These are phyloP conservation scores for Geococcyx californianus DNA, from an alignment of 2,113 vertebrate species.

Conservation along the genomic window DNA sequence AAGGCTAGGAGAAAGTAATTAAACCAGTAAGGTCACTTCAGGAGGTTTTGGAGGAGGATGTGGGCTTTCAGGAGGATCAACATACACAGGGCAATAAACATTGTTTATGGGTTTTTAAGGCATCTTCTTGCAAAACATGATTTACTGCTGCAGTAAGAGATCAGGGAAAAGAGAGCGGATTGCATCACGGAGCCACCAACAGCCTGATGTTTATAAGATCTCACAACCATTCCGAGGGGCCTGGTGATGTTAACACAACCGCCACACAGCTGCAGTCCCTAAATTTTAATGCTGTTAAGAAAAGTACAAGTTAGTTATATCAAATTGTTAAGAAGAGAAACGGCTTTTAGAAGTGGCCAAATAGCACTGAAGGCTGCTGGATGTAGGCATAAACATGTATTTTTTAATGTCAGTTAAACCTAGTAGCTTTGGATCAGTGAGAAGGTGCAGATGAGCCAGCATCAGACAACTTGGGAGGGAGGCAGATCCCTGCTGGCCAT, in stretches of 20 bases:
- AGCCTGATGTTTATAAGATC: conserved; percentile 15
- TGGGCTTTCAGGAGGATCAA: not conserved
- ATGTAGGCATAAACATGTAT: not conserved
- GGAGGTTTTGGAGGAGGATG: not conserved
- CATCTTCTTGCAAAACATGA: conserved; percentile 53
- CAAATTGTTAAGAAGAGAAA: not conserved
- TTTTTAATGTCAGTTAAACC: not conserved
- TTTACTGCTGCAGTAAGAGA: conserved; percentile 32
- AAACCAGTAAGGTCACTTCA: conserved; percentile 16
- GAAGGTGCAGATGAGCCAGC: not conserved
- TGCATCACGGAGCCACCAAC: not conserved
- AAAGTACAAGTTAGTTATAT: not conserved
- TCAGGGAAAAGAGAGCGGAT: not conserved
- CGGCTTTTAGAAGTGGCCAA: not conserved
- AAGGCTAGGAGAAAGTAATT: not conserved
- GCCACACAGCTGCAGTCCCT: not conserved
- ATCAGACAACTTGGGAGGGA: not conserved
- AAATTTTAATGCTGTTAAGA: conserved; percentile 14
- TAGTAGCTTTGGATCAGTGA: not conserved
- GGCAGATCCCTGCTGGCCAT: not conserved
- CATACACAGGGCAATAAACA: conserved; percentile 16
- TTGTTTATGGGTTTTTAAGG: conserved; percentile 21
- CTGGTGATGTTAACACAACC: not conserved
- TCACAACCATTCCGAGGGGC: not conserved
- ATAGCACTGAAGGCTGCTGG: not conserved